Conservation (phyloP, 2,797 vertebrate species). For the Pampus argenteus region DNA sequence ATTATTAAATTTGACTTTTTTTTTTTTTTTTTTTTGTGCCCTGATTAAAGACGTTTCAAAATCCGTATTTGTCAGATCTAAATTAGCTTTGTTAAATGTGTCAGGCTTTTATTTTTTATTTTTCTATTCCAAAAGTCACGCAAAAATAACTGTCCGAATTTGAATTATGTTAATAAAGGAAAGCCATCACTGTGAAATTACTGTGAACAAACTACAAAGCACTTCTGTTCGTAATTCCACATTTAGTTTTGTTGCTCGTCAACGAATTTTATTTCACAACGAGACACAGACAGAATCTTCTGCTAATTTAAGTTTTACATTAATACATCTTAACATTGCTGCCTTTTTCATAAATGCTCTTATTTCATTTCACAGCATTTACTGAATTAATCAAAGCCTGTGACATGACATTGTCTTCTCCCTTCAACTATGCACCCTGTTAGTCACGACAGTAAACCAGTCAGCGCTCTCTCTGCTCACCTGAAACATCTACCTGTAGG, state of each 20-base stretch:
- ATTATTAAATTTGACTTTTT: slow-evolving; percentile 1
- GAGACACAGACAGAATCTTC: neutral
- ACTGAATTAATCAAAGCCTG: neutral
- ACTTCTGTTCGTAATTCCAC: slow-evolving; percentile 1
- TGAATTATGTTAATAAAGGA: slow-evolving; percentile 18
- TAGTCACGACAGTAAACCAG: too few relatives aligned
- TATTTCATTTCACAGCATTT: neutral
- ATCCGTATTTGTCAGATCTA: slow-evolving; percentile 16
- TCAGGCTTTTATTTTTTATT: slow-evolving; percentile 8
- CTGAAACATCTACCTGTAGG: neutral
- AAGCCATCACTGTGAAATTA: slow-evolving; percentile 3
- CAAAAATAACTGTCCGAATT: slow-evolving; percentile 29
- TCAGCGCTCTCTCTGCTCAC: neutral
- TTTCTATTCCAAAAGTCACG: slow-evolving; percentile 22
- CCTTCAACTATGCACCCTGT: neutral
- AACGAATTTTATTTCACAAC: slow-evolving; percentile 7
- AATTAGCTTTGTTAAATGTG: slow-evolving; percentile 40
- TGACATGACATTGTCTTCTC: neutral
- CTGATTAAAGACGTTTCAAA: slow-evolving; percentile 11
- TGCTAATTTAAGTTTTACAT: neutral
- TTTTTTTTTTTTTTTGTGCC: neutral
- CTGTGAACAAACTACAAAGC: neutral
- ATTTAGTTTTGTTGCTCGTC: neutral
- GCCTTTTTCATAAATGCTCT: neutral
- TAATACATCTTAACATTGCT: neutral